These are phyloP conservation scores for Rhinogobio ventralis DNA, from an alignment of 2,797 vertebrate genomes.

Conservation along the genomic window DNA sequence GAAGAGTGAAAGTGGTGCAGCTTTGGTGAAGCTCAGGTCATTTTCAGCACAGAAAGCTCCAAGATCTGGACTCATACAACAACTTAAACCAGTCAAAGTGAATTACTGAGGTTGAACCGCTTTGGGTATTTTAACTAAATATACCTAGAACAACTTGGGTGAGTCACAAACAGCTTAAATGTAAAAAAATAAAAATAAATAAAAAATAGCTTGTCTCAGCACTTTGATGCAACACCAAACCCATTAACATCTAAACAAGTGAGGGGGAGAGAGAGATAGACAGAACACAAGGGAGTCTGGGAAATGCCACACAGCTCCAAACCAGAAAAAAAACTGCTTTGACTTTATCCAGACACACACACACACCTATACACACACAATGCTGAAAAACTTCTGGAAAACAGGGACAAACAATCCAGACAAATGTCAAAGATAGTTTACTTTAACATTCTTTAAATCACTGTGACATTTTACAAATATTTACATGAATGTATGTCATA, in stretches of 20 bases:
- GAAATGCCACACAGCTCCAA: constrained; percentile 18
- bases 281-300: constrained; percentile 8
- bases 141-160: constrained; percentile 17
- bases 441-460: constrained; percentile 20
- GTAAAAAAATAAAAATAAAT: too few relatives aligned
- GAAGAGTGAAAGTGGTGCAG: constrained; percentile 44
- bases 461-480: constrained; percentile 23
- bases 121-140: not conserved
- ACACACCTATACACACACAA: constrained; percentile 24
- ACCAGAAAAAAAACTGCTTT: constrained; percentile 19
- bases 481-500: constrained; percentile 12
- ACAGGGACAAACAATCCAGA: constrained; percentile 4
- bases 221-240: not conserved
- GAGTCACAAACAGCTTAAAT: not conserved
- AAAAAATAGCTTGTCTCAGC: constrained; percentile 6
- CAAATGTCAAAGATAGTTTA: constrained; percentile 10
- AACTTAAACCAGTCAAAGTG: not conserved
- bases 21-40: not conserved
- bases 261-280: constrained; percentile 10
- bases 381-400: constrained; percentile 4
- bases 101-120: not conserved
- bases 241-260: constrained; percentile 12
- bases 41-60: not conserved
- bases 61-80: not conserved
- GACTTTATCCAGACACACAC: constrained; percentile 20